Conservation (phyloP, 2,797 vertebrate genomes). For the Syndactyla subalaris region DNA sequence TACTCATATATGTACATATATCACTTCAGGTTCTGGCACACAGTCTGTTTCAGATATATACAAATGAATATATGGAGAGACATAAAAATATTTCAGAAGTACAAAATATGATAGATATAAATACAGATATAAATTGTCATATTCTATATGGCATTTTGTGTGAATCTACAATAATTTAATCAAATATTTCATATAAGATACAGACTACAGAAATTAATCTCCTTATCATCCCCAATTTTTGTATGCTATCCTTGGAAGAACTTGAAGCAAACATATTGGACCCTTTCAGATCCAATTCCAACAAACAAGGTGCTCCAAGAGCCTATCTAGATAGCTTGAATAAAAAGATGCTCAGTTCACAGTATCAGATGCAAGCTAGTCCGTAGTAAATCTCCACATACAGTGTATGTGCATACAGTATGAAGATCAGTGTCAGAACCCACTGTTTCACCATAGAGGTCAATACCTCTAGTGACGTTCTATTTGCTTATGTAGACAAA, state of each 20-base stretch:
- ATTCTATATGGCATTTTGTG: not conserved
- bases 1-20: not conserved
- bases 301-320: not conserved
- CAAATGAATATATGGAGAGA: not conserved
- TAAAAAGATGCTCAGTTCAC: not conserved
- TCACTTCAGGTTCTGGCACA: not conserved
- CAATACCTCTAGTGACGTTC: not conserved
- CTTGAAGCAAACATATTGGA: not conserved
- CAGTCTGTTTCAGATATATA: not conserved
- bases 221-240: not conserved
- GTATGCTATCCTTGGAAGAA: not conserved
- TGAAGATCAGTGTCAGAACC: not conserved
- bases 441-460: not conserved
- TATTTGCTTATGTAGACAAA: not conserved
- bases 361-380: not conserved
- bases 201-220: not conserved
- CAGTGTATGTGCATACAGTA: not conserved
- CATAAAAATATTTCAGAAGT: not conserved
- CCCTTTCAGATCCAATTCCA: not conserved
- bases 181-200: not conserved
- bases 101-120: not conserved
- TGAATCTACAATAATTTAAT: not conserved
- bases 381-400: not conserved
- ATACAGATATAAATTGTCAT: not conserved
- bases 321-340: not conserved